Evolutionary conservation across 2,888 invertebrate genomes (phyloP).

Genomic region (Rhagonycha lutea): DNA sequence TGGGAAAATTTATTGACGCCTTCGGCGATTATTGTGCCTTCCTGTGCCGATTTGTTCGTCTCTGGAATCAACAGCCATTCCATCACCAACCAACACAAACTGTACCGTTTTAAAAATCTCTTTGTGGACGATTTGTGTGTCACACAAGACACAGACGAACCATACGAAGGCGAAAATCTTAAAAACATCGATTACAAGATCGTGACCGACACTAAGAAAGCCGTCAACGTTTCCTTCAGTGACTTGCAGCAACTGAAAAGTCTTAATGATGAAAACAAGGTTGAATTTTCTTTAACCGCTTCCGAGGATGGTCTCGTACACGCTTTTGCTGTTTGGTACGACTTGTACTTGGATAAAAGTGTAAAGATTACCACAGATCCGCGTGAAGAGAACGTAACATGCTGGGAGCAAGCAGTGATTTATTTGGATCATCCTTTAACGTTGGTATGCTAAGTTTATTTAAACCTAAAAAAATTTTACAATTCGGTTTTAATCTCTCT

Average conservation of each 20-base stretch:
- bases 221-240: slow-evolving; percentile 68
- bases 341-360: slow-evolving; percentile 67
- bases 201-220: slow-evolving; percentile 61
- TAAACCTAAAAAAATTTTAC: too few species aligned
- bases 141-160: slow-evolving; percentile 55
- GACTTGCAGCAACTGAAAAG: slow-evolving; percentile 57
- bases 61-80: slow-evolving; percentile 64
- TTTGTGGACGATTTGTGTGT: slow-evolving; percentile 49
- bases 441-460: slow-evolving; percentile 22
- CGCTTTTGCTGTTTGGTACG: slow-evolving; percentile 74
- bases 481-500: too few species aligned
- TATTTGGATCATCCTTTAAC: slow-evolving; percentile 57
- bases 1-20: slow-evolving; percentile 63
- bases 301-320: slow-evolving; percentile 62
- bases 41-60: slow-evolving; percentile 65
- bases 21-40: slow-evolving; percentile 63
- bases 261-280: slow-evolving; percentile 37
- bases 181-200: slow-evolving; percentile 59
- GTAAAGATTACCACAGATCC: slow-evolving; percentile 67
- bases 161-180: slow-evolving; percentile 74
- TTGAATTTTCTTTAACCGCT: slow-evolving; percentile 49
- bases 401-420: slow-evolving; percentile 82
- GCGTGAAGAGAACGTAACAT: slow-evolving; percentile 57
- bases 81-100: slow-evolving; percentile 28
- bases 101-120: slow-evolving; percentile 33